Evolutionary conservation across 2,113 vertebrate species (phyloP).

Genomic region (Recurvirostra avosetta): DNA sequence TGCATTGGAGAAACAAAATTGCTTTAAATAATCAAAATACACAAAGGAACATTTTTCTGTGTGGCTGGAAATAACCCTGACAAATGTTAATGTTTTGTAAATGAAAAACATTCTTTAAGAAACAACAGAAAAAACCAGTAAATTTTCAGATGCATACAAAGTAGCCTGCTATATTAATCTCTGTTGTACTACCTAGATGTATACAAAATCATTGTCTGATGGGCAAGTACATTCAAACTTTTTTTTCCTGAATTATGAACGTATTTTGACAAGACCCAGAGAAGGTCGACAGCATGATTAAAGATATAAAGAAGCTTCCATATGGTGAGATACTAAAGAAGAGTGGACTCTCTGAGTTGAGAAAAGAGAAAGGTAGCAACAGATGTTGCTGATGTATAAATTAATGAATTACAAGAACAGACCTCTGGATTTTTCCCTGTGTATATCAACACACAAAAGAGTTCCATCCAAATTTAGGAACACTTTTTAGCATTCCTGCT

Average conservation of each 20-base stretch:
- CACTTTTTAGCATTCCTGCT: not conserved
- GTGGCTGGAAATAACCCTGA: conserved; percentile 75
- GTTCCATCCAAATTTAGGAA: not conserved
- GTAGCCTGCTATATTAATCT: not conserved
- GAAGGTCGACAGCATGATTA: conserved; percentile 26
- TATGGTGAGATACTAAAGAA: conserved; percentile 8
- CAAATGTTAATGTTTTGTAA: conserved; percentile 72
- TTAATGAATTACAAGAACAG: conserved; percentile 3
- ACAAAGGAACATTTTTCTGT: conserved; percentile 73
- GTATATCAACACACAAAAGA: not conserved
- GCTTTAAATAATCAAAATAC: conserved; percentile 79
- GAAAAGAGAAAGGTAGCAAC: conserved; percentile 7
- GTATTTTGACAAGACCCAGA: not conserved
- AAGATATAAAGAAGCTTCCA: conserved; percentile 20
- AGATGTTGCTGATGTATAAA: conserved; percentile 31
- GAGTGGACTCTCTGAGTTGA: not conserved
- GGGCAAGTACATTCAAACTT: not conserved
- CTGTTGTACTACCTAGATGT: not conserved
- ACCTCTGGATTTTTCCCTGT: not conserved
- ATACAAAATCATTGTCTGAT: conserved; percentile 23
- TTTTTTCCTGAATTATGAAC: not conserved
- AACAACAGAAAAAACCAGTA: conserved; percentile 18
- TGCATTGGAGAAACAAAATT: conserved; percentile 72
- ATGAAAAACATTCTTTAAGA: conserved; percentile 72
- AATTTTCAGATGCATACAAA: not conserved